Evolutionary conservation across 2,888 invertebrate genomes (phyloP).

Genomic region (Terebella lapidaria): DNA sequence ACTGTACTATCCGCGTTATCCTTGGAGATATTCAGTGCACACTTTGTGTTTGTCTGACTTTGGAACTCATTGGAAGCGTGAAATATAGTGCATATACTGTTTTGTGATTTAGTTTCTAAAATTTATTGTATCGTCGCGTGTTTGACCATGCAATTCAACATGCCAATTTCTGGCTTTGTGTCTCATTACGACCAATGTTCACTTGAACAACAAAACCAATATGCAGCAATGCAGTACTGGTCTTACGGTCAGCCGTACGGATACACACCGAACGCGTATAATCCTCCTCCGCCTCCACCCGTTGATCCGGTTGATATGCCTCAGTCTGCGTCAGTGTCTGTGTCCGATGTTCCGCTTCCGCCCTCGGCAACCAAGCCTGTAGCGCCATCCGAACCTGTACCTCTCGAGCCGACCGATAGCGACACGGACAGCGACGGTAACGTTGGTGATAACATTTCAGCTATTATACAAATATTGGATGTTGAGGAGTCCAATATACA

Average conservation of each 20-base stretch:
- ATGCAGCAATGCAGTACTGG: not conserved
- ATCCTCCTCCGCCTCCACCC: not conserved
- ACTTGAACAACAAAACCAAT: not conserved
- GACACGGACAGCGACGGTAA: conserved; percentile 4
- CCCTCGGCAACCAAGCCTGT: not conserved
- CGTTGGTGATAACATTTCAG: no score
- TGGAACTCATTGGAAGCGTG: no score
- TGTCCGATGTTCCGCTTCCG: not conserved
- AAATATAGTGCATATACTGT: not conserved
- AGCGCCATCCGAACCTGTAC: not conserved
- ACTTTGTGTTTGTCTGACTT: no score
- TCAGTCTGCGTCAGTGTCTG: not conserved
- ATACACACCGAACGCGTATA: not conserved
- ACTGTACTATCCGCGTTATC: no score
- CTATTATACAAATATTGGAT: no score
- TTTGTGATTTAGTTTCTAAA: no score
- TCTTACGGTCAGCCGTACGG: not conserved
- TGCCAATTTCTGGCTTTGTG: not conserved
- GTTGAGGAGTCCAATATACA: no score
- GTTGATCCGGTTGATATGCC: not conserved
- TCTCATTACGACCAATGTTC: not conserved
- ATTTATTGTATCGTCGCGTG: not conserved
- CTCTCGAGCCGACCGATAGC: not conserved
- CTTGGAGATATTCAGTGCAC: no score
- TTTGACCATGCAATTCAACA: not conserved